phyloP scores from a whole-genome alignment of 2,797 vertebrate species.

The Cephalopachus bancanus region DNA sequence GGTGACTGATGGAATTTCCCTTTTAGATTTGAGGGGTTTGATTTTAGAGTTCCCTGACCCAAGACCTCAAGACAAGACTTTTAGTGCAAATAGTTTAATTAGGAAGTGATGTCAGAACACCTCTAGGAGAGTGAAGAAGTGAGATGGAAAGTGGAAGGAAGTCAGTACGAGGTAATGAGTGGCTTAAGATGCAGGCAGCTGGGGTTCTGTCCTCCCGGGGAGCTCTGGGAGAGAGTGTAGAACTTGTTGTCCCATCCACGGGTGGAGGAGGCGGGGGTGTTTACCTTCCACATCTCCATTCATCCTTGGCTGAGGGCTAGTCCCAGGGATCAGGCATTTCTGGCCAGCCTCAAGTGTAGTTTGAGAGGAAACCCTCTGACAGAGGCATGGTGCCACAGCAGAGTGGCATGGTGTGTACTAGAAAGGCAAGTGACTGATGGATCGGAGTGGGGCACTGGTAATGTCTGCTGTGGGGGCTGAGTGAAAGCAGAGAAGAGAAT shows the following conservation, averaged over 20 bases:
- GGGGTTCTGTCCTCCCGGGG: not conserved
- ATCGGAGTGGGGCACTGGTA: too few relatives aligned
- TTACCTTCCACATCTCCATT: not conserved
- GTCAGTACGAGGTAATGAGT: not conserved
- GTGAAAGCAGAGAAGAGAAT: not conserved
- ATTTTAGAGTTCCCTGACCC: not conserved
- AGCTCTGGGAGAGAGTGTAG: not conserved
- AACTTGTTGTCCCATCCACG: too few relatives aligned
- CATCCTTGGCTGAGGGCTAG: not conserved
- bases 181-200: not conserved
- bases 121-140: not conserved
- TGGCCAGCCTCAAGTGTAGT: not conserved
- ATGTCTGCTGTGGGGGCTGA: not conserved
- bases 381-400: not conserved
- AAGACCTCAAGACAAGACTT: not conserved
- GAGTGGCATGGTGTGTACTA: not conserved
- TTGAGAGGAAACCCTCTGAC: not conserved
- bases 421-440: not conserved
- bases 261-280: not conserved
- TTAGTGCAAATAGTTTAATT: not conserved
- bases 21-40: not conserved
- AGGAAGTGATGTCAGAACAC: not conserved
- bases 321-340: fast-evolving
- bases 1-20: not conserved
- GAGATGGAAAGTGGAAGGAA: not conserved